Conservation (phyloP, 2,888 invertebrate species). For the Xylota sylvarum region DNA sequence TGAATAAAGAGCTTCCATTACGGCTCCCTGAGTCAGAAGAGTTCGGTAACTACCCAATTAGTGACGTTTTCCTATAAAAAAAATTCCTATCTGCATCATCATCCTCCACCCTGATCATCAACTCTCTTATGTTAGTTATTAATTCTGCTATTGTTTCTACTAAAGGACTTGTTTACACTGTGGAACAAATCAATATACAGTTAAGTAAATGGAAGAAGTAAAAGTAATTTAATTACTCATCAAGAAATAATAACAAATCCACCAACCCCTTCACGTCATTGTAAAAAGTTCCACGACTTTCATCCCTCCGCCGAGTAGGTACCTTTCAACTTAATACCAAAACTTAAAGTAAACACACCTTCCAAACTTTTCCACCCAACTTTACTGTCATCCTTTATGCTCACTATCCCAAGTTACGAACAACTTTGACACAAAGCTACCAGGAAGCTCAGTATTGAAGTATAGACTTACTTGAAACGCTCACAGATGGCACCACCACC, state of each 20-base stretch:
- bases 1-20: too few species aligned
- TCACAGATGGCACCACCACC: slow-evolving; percentile 71
- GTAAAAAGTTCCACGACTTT: background rate
- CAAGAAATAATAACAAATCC: slow-evolving; percentile 1
- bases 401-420: slow-evolving; percentile 42
- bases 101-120: background rate
- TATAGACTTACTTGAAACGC: slow-evolving; percentile 21
- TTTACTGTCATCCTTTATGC: slow-evolving; percentile 25
- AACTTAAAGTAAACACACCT: slow-evolving; percentile 37
- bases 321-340: slow-evolving; percentile 9
- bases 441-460: slow-evolving; percentile 46
- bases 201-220: background rate
- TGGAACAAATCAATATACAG: background rate
- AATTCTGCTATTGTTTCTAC: background rate
- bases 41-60: too few species aligned
- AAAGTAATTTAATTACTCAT: slow-evolving; percentile 7
- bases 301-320: background rate
- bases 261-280: background rate
- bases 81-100: background rate
- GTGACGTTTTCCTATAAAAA: too few species aligned
- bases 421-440: slow-evolving; percentile 62
- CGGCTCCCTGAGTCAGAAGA: too few species aligned
- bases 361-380: slow-evolving; percentile 35
- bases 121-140: background rate
- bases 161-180: background rate